These are phyloP conservation scores for Spermophilus dauricus DNA, from an alignment of 2,113 vertebrate genomes.

Conservation along the genomic window DNA sequence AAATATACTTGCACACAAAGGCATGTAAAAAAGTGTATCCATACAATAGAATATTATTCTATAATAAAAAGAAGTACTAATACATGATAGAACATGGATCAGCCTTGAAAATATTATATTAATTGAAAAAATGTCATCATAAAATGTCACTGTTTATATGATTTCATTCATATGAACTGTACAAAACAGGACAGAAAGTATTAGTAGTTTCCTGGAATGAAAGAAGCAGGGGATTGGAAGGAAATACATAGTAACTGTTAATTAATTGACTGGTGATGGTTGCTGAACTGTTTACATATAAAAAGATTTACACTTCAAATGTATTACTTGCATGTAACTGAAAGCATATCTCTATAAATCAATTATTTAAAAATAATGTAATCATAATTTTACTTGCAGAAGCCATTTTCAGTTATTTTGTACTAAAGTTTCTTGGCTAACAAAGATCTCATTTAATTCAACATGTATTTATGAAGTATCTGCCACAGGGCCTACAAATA, in stretches of 20 bases:
- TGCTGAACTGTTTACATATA: not conserved
- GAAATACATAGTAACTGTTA: not conserved
- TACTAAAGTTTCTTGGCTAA: not conserved
- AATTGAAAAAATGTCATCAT: not conserved
- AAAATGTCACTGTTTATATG: not conserved
- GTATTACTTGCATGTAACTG: not conserved
- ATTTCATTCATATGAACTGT: not conserved
- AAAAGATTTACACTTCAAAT: not conserved
- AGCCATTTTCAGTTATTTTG: constrained; percentile 30
- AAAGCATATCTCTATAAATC: not conserved
- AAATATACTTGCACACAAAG: not conserved
- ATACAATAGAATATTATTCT: not conserved
- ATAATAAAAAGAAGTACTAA: not conserved
- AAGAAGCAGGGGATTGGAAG: not conserved
- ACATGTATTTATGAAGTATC: not conserved
- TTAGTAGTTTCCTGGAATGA: not conserved
- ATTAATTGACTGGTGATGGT: not conserved
- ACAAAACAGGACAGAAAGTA: not conserved
- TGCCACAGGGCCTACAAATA: not conserved
- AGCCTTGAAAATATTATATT: not conserved
- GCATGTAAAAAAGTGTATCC: not conserved
- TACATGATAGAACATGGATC: not conserved
- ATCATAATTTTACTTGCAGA: not conserved
- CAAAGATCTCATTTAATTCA: not conserved
- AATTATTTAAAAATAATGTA: not conserved